Conservation (phyloP, 1,140 invertebrate genomes). For the Lordiphosa mommai region DNA sequence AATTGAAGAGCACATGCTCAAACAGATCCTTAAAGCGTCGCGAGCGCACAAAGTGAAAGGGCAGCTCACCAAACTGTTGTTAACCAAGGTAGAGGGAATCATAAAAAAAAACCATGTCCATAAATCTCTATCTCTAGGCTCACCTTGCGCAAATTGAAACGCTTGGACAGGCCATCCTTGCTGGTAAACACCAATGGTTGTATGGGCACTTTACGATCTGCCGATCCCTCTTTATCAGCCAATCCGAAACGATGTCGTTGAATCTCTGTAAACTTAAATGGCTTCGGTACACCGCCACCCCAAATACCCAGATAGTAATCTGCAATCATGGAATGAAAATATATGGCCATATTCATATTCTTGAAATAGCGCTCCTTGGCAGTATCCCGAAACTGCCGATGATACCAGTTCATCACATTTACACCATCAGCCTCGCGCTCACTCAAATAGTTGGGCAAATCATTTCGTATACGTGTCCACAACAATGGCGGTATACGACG, state of each 20-base stretch:
- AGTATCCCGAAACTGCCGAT: conserved; percentile 96
- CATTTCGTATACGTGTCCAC: conserved; percentile 97
- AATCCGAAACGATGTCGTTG: conserved; percentile 89
- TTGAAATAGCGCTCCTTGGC: conserved; percentile 97
- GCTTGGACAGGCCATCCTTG: conserved; percentile 91
- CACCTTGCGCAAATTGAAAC: conserved; percentile 94
- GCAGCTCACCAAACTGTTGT: conserved; percentile 94
- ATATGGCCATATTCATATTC: conserved; percentile 97
- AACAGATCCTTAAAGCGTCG: conserved; percentile 95
- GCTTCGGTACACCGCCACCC: conserved; percentile 96
- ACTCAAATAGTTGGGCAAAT: conserved; percentile 96
- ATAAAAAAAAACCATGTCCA: too few species aligned
- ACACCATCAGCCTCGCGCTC: conserved; percentile 98
- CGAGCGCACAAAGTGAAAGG: conserved; percentile 95
- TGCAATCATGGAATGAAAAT: conserved; percentile 98
- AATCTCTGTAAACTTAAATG: conserved; percentile 98
- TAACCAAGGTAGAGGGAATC: too few species aligned
- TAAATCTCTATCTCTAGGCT: too few species aligned
- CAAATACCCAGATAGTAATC: conserved; percentile 98
- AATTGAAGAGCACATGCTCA: conserved; percentile 97
- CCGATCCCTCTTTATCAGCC: conserved; percentile 94
- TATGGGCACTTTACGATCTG: conserved; percentile 96
- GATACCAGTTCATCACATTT: conserved; percentile 98
- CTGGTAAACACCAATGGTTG: conserved; percentile 96
- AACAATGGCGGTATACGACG: conserved; percentile 95